A percentile compares a stretch with the other conserved stretches of the same genome.
Evolutionary conservation across 2,113 vertebrate species (phyloP).

Genomic region (Neolamprologus sp.): DNA sequence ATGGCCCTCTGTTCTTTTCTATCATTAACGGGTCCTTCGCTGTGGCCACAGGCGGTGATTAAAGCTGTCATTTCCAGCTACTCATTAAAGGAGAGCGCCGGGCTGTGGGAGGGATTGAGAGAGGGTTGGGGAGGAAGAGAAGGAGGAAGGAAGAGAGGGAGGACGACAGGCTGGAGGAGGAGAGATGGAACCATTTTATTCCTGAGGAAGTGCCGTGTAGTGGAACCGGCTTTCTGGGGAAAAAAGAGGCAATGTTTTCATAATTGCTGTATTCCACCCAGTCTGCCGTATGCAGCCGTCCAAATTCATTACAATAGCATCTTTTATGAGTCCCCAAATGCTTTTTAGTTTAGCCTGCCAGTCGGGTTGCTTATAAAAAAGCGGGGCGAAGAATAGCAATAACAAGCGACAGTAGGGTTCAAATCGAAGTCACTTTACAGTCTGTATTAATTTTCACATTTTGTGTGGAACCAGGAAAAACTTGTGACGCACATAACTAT

Average conservation of each 20-base stretch:
- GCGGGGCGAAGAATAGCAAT: background rate
- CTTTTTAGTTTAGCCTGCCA: constrained; percentile 40
- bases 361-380: constrained; percentile 31
- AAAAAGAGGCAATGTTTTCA: constrained; percentile 22
- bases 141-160: constrained; percentile 50
- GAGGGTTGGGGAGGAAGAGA: constrained; percentile 70
- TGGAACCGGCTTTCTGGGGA: constrained; percentile 31
- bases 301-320: constrained; percentile 45
- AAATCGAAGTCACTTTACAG: constrained; percentile 49
- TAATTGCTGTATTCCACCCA: constrained; percentile 40
- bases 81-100: constrained; percentile 90
- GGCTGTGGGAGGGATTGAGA: constrained; percentile 70
- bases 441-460: constrained; percentile 48
- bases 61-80: constrained; percentile 99
- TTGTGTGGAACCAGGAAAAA: constrained; percentile 29
- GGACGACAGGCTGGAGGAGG: constrained; percentile 56
- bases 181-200: constrained; percentile 35
- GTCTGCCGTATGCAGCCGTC: constrained; percentile 30
- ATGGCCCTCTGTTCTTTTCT: constrained; percentile 97
- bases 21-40: constrained; percentile 95
- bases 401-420: constrained; percentile 44
- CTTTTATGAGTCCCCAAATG: constrained; percentile 47
- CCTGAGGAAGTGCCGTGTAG: constrained; percentile 21
- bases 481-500: constrained; percentile 31
- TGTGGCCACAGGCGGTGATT: constrained; percentile 98